Percentiles rank a stretch among this genome's conserved stretches.
Conservation (phyloP, 2,113 vertebrate species). For the Electrona antarctica region DNA sequence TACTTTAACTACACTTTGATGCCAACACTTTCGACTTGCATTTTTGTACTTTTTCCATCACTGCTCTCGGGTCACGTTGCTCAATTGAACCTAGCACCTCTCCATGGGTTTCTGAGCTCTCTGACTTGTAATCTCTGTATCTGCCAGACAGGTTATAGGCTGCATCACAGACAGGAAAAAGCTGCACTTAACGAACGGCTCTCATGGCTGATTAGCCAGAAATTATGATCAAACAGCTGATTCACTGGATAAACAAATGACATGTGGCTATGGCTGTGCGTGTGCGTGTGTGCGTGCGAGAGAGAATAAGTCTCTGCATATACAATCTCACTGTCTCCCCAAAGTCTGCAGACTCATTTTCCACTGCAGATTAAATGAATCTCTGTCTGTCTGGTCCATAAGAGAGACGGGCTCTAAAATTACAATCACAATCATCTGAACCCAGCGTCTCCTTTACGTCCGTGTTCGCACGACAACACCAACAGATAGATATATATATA, state of each 20-base stretch:
- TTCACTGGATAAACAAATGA: constrained; percentile 61
- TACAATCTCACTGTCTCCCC: constrained; percentile 26
- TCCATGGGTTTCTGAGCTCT: no score
- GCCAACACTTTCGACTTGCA: no score
- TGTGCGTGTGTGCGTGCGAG: background rate
- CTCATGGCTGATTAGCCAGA: constrained; percentile 67
- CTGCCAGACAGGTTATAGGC: constrained; percentile 57
- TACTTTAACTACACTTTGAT: no score
- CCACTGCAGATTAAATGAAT: constrained; percentile 59
- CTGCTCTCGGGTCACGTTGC: no score
- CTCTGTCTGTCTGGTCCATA: constrained; percentile 38
- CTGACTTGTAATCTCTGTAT: constrained; percentile 42
- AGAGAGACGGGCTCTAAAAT: constrained; percentile 43
- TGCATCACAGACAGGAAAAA: constrained; percentile 58
- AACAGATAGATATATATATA: no score
- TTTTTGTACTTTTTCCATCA: no score
- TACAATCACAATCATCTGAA: constrained; percentile 60
- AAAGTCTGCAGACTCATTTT: constrained; percentile 62
- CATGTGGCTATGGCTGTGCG: constrained; percentile 33
- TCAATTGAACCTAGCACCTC: no score
- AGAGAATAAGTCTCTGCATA: no score
- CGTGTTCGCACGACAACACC: no score
- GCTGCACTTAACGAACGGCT: constrained; percentile 54
- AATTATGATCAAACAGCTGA: constrained; percentile 69
- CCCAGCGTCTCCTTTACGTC: constrained; percentile 23